Evolutionary conservation across 2,888 invertebrate genomes (phyloP).

Genomic region (Drosophila mercatorum): DNA sequence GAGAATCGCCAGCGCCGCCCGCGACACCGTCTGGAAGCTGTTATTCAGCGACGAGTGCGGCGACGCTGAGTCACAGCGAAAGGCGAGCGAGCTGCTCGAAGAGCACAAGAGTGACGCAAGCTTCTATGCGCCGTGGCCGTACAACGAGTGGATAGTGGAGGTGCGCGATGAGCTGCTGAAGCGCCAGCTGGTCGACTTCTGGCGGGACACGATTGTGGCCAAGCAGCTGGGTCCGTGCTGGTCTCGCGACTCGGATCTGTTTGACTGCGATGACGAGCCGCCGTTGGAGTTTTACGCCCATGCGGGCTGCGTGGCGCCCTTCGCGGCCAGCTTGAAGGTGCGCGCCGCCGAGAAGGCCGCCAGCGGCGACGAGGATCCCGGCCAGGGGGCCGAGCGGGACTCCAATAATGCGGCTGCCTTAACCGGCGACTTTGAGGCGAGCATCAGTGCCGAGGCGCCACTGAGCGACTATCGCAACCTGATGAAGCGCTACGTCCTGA

Average conservation of each 20-base stretch:
- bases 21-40: slow-evolving; percentile 75
- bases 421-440: slow-evolving; percentile 59
- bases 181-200: slow-evolving; percentile 67
- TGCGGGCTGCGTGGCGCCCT: slow-evolving; percentile 67
- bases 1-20: slow-evolving; percentile 58
- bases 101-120: slow-evolving; percentile 84
- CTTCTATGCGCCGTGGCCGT: slow-evolving; percentile 73
- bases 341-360: slow-evolving; percentile 28
- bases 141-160: slow-evolving; percentile 78
- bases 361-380: slow-evolving; percentile 9
- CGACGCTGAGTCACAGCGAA: slow-evolving; percentile 51
- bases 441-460: slow-evolving; percentile 39
- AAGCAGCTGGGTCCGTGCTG: slow-evolving; percentile 75
- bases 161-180: slow-evolving; percentile 70
- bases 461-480: slow-evolving; percentile 61
- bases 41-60: slow-evolving; percentile 58
- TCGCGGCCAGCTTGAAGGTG: slow-evolving; percentile 63
- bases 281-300: slow-evolving; percentile 75
- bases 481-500: slow-evolving; percentile 68
- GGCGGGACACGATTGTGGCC: slow-evolving; percentile 69
- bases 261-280: slow-evolving; percentile 72
- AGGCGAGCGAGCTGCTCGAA: slow-evolving; percentile 70
- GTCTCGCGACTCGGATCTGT: slow-evolving; percentile 75
- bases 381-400: not conserved
- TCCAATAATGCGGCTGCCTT: slow-evolving; percentile 48